Evolutionary conservation across 92 coral and sea anemone genomes (phyloP).

Genomic region (Epizoanthus illoricatus): DNA sequence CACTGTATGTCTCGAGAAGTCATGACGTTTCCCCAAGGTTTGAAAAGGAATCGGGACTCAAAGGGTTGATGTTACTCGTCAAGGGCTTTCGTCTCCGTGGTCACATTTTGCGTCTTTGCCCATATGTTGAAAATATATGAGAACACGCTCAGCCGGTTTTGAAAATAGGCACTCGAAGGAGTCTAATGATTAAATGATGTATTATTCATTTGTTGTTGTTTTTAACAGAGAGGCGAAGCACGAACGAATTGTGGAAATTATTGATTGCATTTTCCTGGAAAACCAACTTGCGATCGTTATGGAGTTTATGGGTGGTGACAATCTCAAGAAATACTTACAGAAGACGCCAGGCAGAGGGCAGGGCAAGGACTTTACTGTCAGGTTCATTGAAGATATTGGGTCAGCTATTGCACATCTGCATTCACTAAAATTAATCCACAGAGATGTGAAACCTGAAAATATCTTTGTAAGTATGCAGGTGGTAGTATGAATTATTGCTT

Average conservation of each 20-base stretch:
- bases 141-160: no score
- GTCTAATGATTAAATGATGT: not conserved
- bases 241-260: conserved; percentile 57
- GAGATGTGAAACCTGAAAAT: conserved; percentile 71
- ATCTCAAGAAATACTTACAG: conserved; percentile 43
- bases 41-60: no score
- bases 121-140: no score
- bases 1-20: no score
- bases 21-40: no score
- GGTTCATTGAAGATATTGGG: conserved; percentile 63
- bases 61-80: no score
- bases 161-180: not conserved
- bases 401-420: conserved; percentile 65
- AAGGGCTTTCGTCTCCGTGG: no score
- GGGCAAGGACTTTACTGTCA: conserved; percentile 43
- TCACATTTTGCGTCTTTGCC: no score
- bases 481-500: not conserved
- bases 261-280: conserved; percentile 57
- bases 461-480: conserved; percentile 50
- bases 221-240: conserved; percentile 56
- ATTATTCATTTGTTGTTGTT: not conserved
- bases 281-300: conserved; percentile 63
- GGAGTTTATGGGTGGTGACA: conserved; percentile 68
- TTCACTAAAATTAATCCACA: conserved; percentile 49
- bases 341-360: conserved; percentile 35